Evolutionary conservation across 2,113 vertebrate species (phyloP), one percentile per base, ranked within the genome.

Genomic region (Oxyruncus cristatus): DNA sequence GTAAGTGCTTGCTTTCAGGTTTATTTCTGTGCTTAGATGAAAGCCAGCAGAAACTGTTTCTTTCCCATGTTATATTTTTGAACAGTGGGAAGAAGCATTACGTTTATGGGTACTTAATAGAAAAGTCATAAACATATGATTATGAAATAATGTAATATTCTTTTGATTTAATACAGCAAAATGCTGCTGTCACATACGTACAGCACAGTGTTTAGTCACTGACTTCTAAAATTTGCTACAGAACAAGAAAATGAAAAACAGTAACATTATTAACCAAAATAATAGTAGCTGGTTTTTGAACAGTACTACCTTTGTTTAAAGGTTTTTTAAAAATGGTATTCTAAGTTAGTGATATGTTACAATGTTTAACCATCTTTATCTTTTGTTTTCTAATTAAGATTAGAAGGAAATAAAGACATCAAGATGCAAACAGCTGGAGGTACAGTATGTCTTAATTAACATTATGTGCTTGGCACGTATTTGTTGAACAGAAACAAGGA

Each of bases 301-400:
- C 16, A 78, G 33, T 67, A 53, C 42, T 80, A 58, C 41, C 26
- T 76, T 53, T 32, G 33, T 55, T 53, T n/a, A 23, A 41, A 63
- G 39, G 7, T 4, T 53, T 47, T 39, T 39, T 72, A 37, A 2
- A 11, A 72, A 74, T 2, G 0, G 32, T 68, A 20, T 56, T 92
- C 62, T 84, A 41, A 49, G 55, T 65, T 28, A 68, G 27, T 75
- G 15, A 46, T 49, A 21, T 10, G 8, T 53, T 85, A 42, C 61
- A 59, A 79, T 62, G 71, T 92, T 83, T 96, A 93, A 93, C 49
- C 8, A 5, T 85, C 59, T 97, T 80, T 96, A n/a, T 94, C 44
- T 83, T 92, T 79, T 86, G 33, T 96, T 98, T 97, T 95, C 75
- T 95, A 76, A 97, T 97, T 96, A 97, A 98, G 98, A 97, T 97